A percentile compares a stretch with the other conserved stretches of the same genome.
phyloP scores from a whole-genome alignment of 37 sponge, comb jelly and placozoan genomes.

The Chondrilla cf. caribensis region DNA sequence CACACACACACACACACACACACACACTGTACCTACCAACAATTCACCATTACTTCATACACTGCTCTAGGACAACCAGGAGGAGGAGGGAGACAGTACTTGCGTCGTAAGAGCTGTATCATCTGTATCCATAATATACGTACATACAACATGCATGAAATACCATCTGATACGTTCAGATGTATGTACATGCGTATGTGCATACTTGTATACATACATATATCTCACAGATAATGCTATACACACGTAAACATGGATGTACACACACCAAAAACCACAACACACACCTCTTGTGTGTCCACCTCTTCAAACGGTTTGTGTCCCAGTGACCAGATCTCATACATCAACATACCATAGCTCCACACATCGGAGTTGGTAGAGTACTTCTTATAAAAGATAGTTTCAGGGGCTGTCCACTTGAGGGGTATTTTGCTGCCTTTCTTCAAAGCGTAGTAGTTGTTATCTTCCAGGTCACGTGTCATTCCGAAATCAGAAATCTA shows the following conservation, averaged over 20 bases:
- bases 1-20: too few species aligned
- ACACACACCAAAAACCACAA: too few species aligned
- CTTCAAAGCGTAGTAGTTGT: not conserved
- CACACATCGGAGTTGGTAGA: not conserved
- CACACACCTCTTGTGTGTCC: too few species aligned
- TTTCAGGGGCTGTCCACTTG: conserved; percentile 23
- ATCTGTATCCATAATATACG: not conserved
- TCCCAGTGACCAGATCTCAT: conserved; percentile 29
- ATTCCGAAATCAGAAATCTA: conserved; percentile 33
- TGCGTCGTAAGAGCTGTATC: not conserved
- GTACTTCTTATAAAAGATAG: conserved; percentile 16
- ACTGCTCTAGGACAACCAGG: conserved; percentile 16
- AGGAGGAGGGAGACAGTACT: conserved; percentile 6
- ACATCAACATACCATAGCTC: conserved; percentile 36
- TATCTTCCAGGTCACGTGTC: conserved; percentile 13
- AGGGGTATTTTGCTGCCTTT: not conserved
- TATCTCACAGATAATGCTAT: too few species aligned
- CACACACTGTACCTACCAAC: not conserved
- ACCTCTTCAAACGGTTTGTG: conserved; percentile 28
- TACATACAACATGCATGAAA: too few species aligned
- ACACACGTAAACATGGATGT: too few species aligned
- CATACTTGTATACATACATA: not conserved
- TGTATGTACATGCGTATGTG: not conserved
- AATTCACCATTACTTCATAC: conserved; percentile 11
- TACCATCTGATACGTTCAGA: not conserved